These are phyloP conservation scores for Semibalanus balanoides DNA, from an alignment of 1,140 invertebrate genomes.

Conservation along the genomic window DNA sequence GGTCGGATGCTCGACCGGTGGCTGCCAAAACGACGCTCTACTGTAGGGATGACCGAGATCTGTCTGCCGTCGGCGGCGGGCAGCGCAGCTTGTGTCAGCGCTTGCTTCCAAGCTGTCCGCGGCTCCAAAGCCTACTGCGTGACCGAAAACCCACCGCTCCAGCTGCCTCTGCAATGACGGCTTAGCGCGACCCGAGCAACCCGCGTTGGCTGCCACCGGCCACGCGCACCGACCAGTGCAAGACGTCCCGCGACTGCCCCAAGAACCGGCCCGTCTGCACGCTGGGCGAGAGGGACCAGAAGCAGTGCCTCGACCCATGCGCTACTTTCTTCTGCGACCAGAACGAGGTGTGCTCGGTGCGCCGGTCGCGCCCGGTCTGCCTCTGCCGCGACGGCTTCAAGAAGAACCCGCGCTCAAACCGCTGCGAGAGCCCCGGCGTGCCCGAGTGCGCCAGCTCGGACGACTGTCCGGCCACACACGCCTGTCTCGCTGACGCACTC, in stretches of 20 bases:
- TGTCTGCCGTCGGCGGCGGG: constrained; percentile 47
- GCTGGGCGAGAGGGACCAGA: constrained; percentile 36
- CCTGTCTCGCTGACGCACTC: constrained; percentile 63
- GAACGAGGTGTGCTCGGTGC: constrained; percentile 60
- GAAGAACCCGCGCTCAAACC: constrained; percentile 63
- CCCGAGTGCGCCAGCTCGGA: constrained; percentile 56
- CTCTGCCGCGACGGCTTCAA: constrained; percentile 56
- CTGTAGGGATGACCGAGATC: constrained; percentile 62
- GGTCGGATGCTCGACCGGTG: constrained; percentile 50
- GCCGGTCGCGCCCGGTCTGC: constrained; percentile 50
- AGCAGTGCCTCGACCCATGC: constrained; percentile 60
- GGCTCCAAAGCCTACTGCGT: constrained; percentile 78
- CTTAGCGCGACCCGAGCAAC: constrained; percentile 60
- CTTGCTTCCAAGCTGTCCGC: constrained; percentile 70
- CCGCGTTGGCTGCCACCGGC: constrained; percentile 55
- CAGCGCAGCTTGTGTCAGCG: constrained; percentile 66
- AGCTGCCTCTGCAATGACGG: constrained; percentile 69
- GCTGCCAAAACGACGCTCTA: constrained; percentile 61
- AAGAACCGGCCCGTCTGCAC: constrained; percentile 37
- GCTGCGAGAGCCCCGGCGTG: constrained; percentile 67
- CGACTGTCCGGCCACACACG: constrained; percentile 50
- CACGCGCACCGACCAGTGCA: constrained; percentile 43
- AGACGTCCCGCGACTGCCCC: constrained; percentile 50
- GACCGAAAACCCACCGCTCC: constrained; percentile 59
- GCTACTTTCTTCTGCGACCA: constrained; percentile 57